These are phyloP conservation scores for Phataginus tetradactyla DNA, from an alignment of 2,797 vertebrate species.

Conservation along the genomic window DNA sequence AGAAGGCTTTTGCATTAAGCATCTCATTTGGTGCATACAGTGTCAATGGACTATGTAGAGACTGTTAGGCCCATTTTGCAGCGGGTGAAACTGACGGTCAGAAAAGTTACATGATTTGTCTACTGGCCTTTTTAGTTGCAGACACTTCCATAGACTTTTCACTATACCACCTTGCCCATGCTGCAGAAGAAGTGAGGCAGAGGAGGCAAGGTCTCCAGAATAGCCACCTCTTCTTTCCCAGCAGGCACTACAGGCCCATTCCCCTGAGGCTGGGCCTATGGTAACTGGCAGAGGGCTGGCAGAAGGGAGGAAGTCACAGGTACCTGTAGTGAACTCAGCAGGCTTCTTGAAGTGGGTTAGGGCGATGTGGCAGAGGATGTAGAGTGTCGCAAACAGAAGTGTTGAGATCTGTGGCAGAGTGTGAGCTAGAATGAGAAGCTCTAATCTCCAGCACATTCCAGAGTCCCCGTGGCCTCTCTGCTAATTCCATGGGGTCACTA, in stretches of 20 bases:
- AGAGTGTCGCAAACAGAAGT: conserved; percentile 94
- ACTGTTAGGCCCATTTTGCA: neutral
- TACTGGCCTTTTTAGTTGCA: neutral
- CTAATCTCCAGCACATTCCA: neutral
- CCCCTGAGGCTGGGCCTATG: conserved; percentile 52
- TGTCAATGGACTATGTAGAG: neutral
- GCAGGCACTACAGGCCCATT: neutral
- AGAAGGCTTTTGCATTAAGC: neutral
- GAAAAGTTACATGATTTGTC: neutral
- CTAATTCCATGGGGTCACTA: neutral
- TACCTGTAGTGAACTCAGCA: conserved; percentile 95
- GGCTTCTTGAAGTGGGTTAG: conserved; percentile 96
- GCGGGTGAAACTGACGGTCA: neutral
- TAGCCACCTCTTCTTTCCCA: conserved; percentile 1
- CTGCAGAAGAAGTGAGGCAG: neutral
- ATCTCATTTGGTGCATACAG: neutral
- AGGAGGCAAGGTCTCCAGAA: neutral
- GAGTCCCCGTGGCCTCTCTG: neutral
- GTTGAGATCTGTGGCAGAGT: conserved; percentile 92
- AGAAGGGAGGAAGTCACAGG: neutral
- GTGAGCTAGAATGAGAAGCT: conserved; percentile 25
- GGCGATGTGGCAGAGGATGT: conserved; percentile 95
- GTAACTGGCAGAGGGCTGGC: neutral
- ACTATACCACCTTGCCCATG: neutral
- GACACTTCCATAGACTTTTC: neutral